Percentiles rank a stretch among this genome's conserved stretches.
These are phyloP conservation scores for Arnoldichthys spilopterus DNA, from an alignment of 2,797 vertebrate species.

Conservation along the genomic window DNA sequence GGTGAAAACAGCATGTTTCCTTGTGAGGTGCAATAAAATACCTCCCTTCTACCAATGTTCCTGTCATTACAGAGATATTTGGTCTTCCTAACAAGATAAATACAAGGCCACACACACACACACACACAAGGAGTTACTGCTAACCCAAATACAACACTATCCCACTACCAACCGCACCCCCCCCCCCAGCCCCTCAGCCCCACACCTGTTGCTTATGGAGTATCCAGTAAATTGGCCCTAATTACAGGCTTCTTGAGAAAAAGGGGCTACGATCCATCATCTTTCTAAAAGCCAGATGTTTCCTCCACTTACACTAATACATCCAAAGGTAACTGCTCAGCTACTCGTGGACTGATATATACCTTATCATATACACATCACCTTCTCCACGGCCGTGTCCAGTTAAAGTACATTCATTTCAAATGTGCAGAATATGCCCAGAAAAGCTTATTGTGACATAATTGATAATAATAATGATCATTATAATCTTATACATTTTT, in stretches of 20 bases:
- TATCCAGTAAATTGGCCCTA: slow-evolving; percentile 65
- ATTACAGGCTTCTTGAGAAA: slow-evolving; percentile 69
- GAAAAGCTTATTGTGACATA: no score
- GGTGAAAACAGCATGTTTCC: no score
- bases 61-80: no score
- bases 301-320: slow-evolving; percentile 59
- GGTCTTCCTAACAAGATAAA: no score
- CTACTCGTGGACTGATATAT: slow-evolving; percentile 33
- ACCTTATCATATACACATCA: background rate
- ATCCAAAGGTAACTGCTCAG: slow-evolving; percentile 39
- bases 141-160: slow-evolving; percentile 6
- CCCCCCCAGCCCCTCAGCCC: slow-evolving; percentile 15
- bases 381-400: background rate
- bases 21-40: no score
- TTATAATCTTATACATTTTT: no score
- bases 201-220: slow-evolving; percentile 17
- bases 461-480: no score
- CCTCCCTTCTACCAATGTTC: no score
- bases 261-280: slow-evolving; percentile 73
- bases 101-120: no score
- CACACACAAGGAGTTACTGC: no score
- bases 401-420: background rate
- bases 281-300: slow-evolving; percentile 65
- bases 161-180: no score
- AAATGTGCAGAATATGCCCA: background rate